Conservation (phyloP, 2,888 invertebrate species). For the Acrobasis repandana region DNA sequence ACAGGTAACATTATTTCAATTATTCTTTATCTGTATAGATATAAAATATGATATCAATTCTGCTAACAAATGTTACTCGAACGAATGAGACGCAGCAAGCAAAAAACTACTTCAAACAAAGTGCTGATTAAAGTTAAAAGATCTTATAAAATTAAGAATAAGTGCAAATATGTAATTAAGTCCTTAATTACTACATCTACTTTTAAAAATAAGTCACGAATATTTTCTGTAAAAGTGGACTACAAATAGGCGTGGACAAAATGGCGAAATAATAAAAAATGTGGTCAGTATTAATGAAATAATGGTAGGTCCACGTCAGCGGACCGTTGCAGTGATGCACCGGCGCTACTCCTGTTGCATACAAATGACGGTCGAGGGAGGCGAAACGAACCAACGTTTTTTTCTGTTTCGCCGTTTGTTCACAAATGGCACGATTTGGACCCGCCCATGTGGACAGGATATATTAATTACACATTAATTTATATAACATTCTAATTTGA, state of each 20-base stretch:
- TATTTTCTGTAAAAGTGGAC: not conserved
- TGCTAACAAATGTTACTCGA: no score
- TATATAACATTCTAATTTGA: not conserved
- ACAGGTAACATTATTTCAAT: no score
- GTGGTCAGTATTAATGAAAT: constrained; percentile 19
- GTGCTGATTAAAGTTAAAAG: no score
- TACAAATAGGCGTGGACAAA: constrained; percentile 19
- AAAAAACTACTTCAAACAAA: no score
- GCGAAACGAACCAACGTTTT: constrained; percentile 50
- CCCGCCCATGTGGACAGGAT: constrained; percentile 43
- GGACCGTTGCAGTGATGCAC: constrained; percentile 49
- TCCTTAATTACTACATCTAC: not conserved
- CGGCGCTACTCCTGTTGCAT: constrained; percentile 46
- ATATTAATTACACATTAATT: constrained; percentile 11
- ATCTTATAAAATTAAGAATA: no score
- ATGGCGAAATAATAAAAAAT: constrained; percentile 18
- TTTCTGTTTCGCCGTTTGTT: constrained; percentile 49
- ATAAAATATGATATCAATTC: no score
- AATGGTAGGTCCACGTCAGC: constrained; percentile 49
- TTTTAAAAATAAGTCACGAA: not conserved
- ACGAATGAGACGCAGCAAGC: no score
- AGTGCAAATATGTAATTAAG: not conserved
- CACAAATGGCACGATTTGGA: constrained; percentile 53
- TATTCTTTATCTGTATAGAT: no score
- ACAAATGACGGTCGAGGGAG: constrained; percentile 46